Evolutionary conservation across 2,797 vertebrate species (phyloP).

Genomic region (Pogoniulus pusillus): DNA sequence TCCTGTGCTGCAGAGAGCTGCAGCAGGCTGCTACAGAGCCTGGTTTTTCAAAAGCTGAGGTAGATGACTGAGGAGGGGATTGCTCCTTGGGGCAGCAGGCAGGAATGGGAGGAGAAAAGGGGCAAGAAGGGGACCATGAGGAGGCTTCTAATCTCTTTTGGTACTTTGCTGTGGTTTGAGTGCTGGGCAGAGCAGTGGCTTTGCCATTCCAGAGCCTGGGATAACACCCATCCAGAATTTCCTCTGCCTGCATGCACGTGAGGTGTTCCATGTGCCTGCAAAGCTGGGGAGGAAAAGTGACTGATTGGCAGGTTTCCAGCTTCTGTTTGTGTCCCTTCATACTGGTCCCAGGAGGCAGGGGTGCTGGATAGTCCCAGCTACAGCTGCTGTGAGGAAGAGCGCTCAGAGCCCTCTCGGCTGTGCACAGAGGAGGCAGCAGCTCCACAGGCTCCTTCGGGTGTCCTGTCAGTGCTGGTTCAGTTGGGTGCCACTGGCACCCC

Average conservation of each 20-base stretch:
- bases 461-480: background rate
- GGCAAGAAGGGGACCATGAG: background rate
- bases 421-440: background rate
- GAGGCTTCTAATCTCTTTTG: background rate
- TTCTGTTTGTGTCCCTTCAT: background rate
- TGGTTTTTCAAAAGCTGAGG: background rate
- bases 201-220: background rate
- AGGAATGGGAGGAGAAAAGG: background rate
- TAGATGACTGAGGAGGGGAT: background rate
- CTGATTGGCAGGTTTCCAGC: background rate
- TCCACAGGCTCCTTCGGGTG: background rate
- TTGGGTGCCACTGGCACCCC: background rate
- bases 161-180: background rate
- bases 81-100: background rate
- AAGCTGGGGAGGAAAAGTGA: background rate
- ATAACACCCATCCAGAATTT: background rate
- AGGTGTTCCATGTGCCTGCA: background rate
- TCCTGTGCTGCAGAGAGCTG: background rate
- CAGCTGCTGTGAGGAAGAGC: background rate
- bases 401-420: background rate
- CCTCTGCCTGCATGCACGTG: accelerated
- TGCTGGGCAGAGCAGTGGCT: background rate
- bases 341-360: background rate
- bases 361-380: slow-evolving; percentile 57
- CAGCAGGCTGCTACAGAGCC: background rate